Conservation (phyloP, 2,113 vertebrate genomes). For the Clupea harengus region DNA sequence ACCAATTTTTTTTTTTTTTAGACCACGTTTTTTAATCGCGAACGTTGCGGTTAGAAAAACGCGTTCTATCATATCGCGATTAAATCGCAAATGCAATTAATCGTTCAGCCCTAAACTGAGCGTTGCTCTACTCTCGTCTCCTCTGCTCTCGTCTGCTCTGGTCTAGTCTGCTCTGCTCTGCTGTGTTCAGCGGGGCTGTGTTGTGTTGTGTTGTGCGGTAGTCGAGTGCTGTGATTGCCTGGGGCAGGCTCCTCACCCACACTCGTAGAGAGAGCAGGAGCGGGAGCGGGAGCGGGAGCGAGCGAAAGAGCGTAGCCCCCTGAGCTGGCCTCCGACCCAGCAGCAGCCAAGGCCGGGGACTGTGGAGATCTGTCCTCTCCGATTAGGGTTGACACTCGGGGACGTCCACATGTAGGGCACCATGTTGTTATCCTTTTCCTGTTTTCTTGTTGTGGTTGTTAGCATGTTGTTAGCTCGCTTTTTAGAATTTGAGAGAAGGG, state of each 20-base stretch:
- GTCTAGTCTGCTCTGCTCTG: too few relatives aligned
- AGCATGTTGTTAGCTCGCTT: background rate
- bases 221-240: too few relatives aligned
- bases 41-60: too few relatives aligned
- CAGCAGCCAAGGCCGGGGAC: slow-evolving; percentile 25
- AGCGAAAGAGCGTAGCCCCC: background rate
- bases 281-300: background rate
- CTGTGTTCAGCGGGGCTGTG: too few relatives aligned
- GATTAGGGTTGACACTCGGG: slow-evolving; percentile 24
- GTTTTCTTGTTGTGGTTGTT: background rate
- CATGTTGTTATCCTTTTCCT: background rate
- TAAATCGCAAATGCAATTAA: too few relatives aligned
- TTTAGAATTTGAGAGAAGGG: background rate
- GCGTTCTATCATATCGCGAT: too few relatives aligned
- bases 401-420: slow-evolving; percentile 22
- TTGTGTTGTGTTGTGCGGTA: too few relatives aligned
- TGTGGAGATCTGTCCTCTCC: slow-evolving; percentile 33
- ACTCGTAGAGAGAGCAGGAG: background rate
- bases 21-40: too few relatives aligned
- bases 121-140: too few relatives aligned
- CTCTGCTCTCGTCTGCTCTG: too few relatives aligned
- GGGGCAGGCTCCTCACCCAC: background rate
- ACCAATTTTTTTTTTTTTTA: too few relatives aligned
- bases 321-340: background rate
- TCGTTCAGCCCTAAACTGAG: too few relatives aligned